Percentiles rank a stretch among this genome's conserved stretches.
Conservation (phyloP, 2,888 invertebrate species). For the Amiota communis region DNA sequence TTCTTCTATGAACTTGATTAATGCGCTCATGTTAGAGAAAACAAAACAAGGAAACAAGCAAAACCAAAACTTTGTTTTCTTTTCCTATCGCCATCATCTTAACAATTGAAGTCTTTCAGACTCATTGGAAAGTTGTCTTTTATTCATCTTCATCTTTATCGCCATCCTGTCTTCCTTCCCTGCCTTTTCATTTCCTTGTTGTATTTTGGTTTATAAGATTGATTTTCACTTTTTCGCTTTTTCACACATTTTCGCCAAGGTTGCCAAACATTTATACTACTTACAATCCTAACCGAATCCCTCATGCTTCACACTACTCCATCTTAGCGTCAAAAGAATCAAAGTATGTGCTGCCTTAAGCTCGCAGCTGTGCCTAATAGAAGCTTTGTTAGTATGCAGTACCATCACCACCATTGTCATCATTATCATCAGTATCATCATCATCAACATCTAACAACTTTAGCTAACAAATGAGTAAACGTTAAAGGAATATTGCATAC, state of each 20-base stretch:
- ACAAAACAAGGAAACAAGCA: conserved; percentile 7
- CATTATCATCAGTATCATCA: no score
- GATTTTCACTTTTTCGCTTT: conserved; percentile 64
- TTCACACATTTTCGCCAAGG: conserved; percentile 18
- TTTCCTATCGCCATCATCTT: no score
- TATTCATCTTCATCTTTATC: no score
- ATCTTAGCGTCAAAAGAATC: background rate
- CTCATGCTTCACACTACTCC: background rate
- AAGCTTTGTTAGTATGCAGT: no score
- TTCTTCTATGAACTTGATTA: background rate
- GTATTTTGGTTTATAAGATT: conserved; percentile 60
- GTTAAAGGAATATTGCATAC: conserved; percentile 23
- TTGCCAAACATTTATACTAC: conserved; percentile 59
- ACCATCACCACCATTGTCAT: no score
- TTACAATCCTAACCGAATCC: background rate
- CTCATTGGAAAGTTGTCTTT: no score
- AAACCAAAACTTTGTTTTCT: conserved; percentile 13
- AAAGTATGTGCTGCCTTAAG: no score
- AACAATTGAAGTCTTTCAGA: no score
- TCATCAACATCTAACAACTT: no score
- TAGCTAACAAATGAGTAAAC: background rate
- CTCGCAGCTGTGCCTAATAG: no score
- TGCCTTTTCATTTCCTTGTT: conserved; percentile 31
- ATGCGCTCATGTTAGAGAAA: background rate
- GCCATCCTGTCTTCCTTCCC: background rate